These are phyloP conservation scores for Hydrochoerus hydrochaeris DNA, from an alignment of 2,113 vertebrate species.

Conservation along the genomic window DNA sequence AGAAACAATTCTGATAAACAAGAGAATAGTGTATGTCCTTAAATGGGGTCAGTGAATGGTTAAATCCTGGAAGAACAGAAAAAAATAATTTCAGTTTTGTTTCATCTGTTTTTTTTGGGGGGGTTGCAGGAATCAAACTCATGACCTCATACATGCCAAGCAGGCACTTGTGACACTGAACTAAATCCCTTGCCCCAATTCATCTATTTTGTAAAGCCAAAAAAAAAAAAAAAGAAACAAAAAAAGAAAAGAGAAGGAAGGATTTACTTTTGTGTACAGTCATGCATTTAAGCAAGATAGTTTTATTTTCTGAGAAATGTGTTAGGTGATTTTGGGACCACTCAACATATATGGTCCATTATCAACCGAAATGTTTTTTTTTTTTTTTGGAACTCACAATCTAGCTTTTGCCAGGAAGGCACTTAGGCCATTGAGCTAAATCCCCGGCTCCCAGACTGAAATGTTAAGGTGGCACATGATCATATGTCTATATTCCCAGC, in stretches of 20 bases:
- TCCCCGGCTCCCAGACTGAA: too few relatives aligned
- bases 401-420: too few relatives aligned
- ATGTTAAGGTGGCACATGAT: neutral
- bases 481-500: neutral
- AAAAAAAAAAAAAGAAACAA: slow-evolving; percentile 37
- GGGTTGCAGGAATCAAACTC: too few relatives aligned
- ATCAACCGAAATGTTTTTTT: neutral
- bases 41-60: neutral
- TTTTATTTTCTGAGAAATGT: neutral
- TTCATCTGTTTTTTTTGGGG: neutral
- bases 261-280: neutral
- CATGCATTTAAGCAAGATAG: neutral
- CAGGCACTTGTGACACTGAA: too few relatives aligned
- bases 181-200: too few relatives aligned
- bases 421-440: too few relatives aligned
- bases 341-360: neutral
- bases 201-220: slow-evolving; percentile 44
- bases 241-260: neutral
- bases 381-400: too few relatives aligned
- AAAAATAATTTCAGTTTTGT: neutral
- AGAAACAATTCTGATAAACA: slow-evolving; percentile 14
- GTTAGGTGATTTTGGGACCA: neutral
- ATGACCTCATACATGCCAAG: too few relatives aligned
- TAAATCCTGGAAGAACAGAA: neutral
- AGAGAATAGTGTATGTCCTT: neutral